These are phyloP conservation scores for Zeugodacus cucurbitae DNA, from an alignment of 1,140 invertebrate genomes.

Conservation along the genomic window DNA sequence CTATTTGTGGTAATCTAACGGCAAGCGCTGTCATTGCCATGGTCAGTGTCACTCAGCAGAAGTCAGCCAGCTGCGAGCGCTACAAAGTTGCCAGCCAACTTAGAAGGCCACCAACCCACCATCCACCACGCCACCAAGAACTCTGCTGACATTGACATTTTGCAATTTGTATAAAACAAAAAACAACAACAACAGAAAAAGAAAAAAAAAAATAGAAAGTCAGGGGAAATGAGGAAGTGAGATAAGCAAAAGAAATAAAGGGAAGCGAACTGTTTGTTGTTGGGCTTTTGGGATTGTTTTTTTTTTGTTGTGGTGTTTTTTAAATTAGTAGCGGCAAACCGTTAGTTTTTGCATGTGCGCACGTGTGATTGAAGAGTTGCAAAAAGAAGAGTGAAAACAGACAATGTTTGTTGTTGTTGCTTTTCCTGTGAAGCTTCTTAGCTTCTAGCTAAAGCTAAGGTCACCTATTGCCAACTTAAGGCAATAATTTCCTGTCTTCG, in stretches of 20 bases:
- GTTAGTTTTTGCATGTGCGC: neutral
- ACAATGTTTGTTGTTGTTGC: neutral
- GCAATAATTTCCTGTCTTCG: neutral
- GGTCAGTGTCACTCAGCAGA: slow-evolving; percentile 10
- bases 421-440: neutral
- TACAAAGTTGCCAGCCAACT: no score
- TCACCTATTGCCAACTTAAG: slow-evolving; percentile 5
- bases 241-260: neutral
- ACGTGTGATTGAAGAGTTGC: neutral
- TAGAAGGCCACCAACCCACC: neutral
- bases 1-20: neutral
- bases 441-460: no score
- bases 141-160: slow-evolving; percentile 10
- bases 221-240: neutral
- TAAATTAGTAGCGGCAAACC: neutral
- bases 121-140: neutral
- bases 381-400: neutral
- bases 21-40: slow-evolving; percentile 20
- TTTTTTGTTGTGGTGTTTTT: neutral
- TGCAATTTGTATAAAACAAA: neutral
- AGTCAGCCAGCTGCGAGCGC: neutral
- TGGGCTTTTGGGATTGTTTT: neutral
- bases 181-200: neutral
- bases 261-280: neutral
- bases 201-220: neutral